phyloP scores from a whole-genome alignment of 2,113 vertebrate genomes.

The Corythornis cristatus region DNA sequence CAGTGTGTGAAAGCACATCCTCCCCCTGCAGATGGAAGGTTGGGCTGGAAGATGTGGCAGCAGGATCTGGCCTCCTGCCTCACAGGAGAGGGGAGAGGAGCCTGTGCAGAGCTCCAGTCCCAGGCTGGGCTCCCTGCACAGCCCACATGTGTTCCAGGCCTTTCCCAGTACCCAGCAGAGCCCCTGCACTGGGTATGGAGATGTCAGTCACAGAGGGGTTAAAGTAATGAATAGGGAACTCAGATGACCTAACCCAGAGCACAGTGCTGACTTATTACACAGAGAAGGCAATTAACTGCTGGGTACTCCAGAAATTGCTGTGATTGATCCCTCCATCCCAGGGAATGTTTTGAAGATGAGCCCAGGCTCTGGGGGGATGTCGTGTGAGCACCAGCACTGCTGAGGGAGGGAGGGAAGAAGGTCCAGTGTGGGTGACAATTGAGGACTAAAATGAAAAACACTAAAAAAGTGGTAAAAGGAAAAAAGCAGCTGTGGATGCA shows the following conservation, averaged over 20 bases:
- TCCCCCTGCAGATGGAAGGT: background rate
- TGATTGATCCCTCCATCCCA: background rate
- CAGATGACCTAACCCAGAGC: background rate
- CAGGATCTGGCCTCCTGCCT: background rate
- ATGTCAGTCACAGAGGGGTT: background rate
- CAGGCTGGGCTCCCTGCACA: background rate
- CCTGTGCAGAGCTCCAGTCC: background rate
- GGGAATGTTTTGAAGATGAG: background rate
- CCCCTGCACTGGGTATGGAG: accelerated
- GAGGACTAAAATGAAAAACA: background rate
- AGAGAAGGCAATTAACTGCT: background rate
- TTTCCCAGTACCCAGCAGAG: background rate
- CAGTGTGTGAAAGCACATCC: background rate
- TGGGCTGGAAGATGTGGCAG: background rate
- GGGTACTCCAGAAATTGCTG: background rate
- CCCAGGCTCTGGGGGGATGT: background rate
- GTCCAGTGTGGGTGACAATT: background rate
- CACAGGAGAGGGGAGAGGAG: background rate
- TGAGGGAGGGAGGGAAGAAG: background rate
- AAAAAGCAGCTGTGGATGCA: background rate
- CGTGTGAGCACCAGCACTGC: background rate
- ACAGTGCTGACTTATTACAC: background rate
- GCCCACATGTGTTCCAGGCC: background rate
- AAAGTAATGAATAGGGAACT: background rate
- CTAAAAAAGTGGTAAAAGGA: background rate